A percentile compares a stretch with the other conserved stretches of the same genome.
Conservation (phyloP, 2,888 invertebrate species). For the Harpalus rubripes region DNA sequence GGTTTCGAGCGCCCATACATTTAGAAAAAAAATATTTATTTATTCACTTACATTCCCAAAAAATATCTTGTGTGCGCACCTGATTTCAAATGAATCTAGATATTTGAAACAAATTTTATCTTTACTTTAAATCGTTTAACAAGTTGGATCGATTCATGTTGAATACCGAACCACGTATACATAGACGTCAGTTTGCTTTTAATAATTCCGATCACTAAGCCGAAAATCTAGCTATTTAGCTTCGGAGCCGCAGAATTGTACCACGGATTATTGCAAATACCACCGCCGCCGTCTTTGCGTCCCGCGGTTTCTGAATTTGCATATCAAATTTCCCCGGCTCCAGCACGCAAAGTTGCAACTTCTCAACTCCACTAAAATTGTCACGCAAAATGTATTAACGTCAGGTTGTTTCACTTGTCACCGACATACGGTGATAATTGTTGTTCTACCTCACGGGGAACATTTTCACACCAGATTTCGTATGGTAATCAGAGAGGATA, state of each 20-base stretch:
- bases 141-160: background rate
- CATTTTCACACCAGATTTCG: background rate
- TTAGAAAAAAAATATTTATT: no score
- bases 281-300: constrained; percentile 6
- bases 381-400: constrained; percentile 42
- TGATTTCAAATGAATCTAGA: no score
- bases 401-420: constrained; percentile 45
- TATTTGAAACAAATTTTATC: no score
- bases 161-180: background rate
- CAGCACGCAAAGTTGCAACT: constrained; percentile 13
- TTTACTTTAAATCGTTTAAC: background rate
- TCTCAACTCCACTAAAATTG: constrained; percentile 21
- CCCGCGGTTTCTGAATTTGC: constrained; percentile 41
- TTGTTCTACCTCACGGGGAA: background rate
- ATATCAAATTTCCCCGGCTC: constrained; percentile 43
- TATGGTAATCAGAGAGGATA: background rate
- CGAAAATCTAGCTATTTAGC: constrained; percentile 62
- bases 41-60: no score
- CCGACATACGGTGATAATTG: constrained; percentile 51
- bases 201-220: constrained; percentile 60
- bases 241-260: constrained; percentile 57
- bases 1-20: no score
- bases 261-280: constrained; percentile 63
- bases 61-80: no score
- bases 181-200: constrained; percentile 24